Evolutionary conservation across 1,140 invertebrate genomes (phyloP).

Genomic region (Trichonephila clavipes): DNA sequence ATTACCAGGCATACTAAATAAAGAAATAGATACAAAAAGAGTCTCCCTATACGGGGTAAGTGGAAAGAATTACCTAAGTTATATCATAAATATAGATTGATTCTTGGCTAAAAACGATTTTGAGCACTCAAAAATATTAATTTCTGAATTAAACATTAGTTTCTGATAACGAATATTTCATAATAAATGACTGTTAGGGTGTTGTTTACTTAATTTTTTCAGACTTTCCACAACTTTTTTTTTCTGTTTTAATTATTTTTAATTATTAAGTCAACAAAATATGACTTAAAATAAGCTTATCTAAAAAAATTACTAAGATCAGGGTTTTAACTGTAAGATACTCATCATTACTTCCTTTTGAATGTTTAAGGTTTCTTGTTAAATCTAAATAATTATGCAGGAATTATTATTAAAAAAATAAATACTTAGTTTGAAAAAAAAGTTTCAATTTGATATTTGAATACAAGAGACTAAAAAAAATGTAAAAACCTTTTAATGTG

Average conservation of each 20-base stretch:
- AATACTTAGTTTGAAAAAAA: not conserved
- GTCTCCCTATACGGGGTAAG: not conserved
- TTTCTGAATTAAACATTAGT: conserved; percentile 8
- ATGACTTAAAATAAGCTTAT: not conserved
- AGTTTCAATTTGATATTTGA: not conserved
- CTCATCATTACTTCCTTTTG: not conserved
- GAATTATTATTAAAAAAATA: not conserved
- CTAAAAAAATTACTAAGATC: not conserved
- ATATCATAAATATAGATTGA: conserved; percentile 20
- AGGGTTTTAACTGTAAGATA: not conserved
- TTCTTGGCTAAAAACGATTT: not conserved
- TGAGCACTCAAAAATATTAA: not conserved
- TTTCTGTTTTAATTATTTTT: not conserved
- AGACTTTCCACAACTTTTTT: not conserved
- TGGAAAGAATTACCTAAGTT: not conserved
- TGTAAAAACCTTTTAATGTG: not conserved
- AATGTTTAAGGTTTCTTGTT: not conserved
- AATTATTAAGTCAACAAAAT: not conserved
- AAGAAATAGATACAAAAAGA: not conserved
- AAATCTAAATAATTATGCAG: not conserved
- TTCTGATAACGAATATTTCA: not conserved
- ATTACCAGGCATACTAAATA: not conserved
- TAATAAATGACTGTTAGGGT: not conserved
- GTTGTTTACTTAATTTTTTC: not conserved
- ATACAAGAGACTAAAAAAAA: not conserved